These are phyloP conservation scores for Margarornis squamiger DNA, from an alignment of 2,797 vertebrate species.

Conservation along the genomic window DNA sequence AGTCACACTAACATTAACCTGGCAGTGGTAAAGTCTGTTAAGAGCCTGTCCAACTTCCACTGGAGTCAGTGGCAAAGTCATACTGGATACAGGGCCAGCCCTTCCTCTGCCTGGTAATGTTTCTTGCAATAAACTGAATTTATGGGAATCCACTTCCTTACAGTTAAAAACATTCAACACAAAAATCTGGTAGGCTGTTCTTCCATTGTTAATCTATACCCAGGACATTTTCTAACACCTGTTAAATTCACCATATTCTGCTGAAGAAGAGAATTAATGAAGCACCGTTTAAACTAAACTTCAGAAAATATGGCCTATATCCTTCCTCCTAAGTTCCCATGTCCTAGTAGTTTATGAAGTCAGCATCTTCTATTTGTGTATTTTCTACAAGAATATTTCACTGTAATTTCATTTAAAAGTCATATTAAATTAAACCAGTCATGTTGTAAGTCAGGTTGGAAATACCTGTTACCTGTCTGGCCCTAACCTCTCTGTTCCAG, in stretches of 20 bases:
- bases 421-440: background rate
- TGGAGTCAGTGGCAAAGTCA: background rate
- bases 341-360: background rate
- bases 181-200: background rate
- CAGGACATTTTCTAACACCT: background rate
- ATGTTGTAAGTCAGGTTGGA: background rate
- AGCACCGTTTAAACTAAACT: background rate
- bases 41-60: background rate
- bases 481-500: background rate
- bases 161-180: background rate
- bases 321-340: background rate
- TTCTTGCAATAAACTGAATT: background rate
- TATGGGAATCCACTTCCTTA: background rate
- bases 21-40: background rate
- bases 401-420: background rate
- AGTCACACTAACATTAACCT: background rate
- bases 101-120: background rate
- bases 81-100: background rate
- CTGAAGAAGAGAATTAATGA: background rate
- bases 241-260: background rate
- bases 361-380: background rate
- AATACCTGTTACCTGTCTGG: background rate
- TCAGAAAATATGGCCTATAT: background rate
- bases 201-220: background rate
- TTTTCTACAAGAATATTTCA: background rate